Evolutionary conservation across 2,113 vertebrate genomes (phyloP).

Genomic region (Ivindomyrus marchei): DNA sequence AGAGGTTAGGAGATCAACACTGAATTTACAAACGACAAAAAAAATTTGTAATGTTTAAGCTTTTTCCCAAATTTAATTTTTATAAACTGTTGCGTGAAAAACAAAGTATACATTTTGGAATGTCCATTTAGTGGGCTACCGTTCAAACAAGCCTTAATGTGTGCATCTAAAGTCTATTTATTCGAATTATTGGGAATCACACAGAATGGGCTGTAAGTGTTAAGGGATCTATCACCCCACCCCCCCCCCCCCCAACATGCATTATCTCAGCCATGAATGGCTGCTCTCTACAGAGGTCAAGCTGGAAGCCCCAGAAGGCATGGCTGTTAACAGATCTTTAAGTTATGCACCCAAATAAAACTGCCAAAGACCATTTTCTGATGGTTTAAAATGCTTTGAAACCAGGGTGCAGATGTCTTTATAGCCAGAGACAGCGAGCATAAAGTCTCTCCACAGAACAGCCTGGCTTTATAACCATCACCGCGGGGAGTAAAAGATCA

Average conservation of each 20-base stretch:
- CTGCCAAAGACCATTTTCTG: slow-evolving; percentile 8
- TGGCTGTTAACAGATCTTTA: neutral
- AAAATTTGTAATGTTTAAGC: neutral
- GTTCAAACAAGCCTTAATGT: neutral
- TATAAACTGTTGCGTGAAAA: neutral
- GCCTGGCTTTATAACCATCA: neutral
- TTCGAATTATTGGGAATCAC: neutral
- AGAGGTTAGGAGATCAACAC: neutral
- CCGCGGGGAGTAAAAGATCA: neutral
- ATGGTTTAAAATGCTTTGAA: slow-evolving; percentile 2
- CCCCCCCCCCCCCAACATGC: neutral
- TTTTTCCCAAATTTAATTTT: neutral
- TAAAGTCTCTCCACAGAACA: neutral
- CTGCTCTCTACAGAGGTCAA: neutral
- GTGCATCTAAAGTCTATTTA: neutral
- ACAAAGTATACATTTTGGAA: neutral
- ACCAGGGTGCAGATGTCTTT: slow-evolving; percentile 4
- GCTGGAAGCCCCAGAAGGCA: neutral
- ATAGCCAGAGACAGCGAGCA: neutral
- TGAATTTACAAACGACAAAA: neutral
- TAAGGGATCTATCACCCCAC: neutral
- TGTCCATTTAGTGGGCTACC: neutral
- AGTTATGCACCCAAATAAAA: neutral
- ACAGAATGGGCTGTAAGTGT: neutral
- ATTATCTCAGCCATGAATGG: neutral